Percentiles rank a stretch among this genome's conserved stretches.
Evolutionary conservation across 1,140 invertebrate genomes (phyloP).

Genomic region (Pentalonia nigronervosa): DNA sequence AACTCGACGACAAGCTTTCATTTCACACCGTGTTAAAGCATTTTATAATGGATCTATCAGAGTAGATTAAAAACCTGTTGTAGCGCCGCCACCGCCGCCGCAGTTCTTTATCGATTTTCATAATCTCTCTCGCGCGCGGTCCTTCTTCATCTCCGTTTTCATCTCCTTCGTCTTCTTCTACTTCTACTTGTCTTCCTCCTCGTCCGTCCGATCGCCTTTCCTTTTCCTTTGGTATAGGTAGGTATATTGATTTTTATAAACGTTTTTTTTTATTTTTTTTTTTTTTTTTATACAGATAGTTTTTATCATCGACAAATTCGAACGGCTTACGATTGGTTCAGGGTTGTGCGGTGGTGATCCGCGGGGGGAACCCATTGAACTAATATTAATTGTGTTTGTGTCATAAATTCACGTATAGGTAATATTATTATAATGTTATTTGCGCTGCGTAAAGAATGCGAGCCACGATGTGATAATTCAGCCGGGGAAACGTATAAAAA

Average conservation of each 20-base stretch:
- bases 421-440: not conserved
- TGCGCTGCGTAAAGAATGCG: not conserved
- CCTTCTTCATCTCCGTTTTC: not conserved
- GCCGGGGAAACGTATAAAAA: not conserved
- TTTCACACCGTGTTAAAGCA: constrained; percentile 49
- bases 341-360: not conserved
- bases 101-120: constrained; percentile 32
- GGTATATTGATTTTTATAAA: not conserved
- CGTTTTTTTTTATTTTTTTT: not conserved
- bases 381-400: constrained; percentile 38
- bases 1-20: constrained; percentile 57
- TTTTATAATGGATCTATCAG: constrained; percentile 48
- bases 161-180: not conserved
- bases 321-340: too few species aligned
- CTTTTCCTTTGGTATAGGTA: not conserved
- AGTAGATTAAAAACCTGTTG: constrained; percentile 49
- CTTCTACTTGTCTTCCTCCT: accelerated
- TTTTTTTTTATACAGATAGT: not conserved
- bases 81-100: constrained; percentile 40
- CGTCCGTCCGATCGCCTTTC: not conserved
- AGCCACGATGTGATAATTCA: not conserved
- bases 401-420: not conserved
- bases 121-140: not conserved
- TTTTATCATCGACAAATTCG: constrained; percentile 12
- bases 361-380: not conserved